Conservation (phyloP, 2,113 vertebrate genomes). For the Silurus glanis region DNA sequence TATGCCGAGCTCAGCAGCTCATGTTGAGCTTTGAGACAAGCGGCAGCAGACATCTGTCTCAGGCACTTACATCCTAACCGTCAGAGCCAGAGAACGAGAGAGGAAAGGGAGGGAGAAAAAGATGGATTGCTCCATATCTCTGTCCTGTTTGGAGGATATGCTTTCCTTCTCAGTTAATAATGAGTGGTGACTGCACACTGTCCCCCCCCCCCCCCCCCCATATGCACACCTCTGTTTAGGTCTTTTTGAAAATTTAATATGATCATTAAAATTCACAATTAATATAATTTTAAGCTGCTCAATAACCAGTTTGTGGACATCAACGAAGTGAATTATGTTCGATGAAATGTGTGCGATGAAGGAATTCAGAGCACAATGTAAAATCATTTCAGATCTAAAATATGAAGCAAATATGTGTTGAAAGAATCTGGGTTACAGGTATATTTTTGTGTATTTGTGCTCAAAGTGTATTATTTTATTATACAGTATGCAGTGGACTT, state of each 20-base stretch:
- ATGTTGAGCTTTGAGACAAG: slow-evolving; percentile 71
- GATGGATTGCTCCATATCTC: slow-evolving; percentile 71
- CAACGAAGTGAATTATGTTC: neutral
- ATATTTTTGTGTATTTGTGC: neutral
- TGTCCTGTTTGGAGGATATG: slow-evolving; percentile 64
- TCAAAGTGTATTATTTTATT: neutral
- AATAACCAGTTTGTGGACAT: neutral
- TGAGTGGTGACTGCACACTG: slow-evolving; percentile 36
- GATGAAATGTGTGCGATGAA: neutral
- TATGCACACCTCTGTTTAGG: neutral
- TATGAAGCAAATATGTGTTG: neutral
- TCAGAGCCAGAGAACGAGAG: slow-evolving; percentile 56
- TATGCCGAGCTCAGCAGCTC: slow-evolving; percentile 78
- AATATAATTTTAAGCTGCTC: too few relatives aligned
- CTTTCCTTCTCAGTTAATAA: slow-evolving; percentile 63
- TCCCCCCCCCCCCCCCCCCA: neutral
- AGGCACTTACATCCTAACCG: slow-evolving; percentile 70
- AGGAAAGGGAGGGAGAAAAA: slow-evolving; percentile 54
- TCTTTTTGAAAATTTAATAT: neutral
- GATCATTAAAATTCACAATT: neutral
- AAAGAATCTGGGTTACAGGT: neutral
- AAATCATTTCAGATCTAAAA: neutral
- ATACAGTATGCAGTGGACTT: neutral
- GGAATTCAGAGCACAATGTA: neutral
- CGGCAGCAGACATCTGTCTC: slow-evolving; percentile 73